A percentile compares a stretch with the other conserved stretches of the same genome.
These are phyloP conservation scores for Syngnathus acus DNA, from an alignment of 2,797 vertebrate genomes.

Conservation along the genomic window DNA sequence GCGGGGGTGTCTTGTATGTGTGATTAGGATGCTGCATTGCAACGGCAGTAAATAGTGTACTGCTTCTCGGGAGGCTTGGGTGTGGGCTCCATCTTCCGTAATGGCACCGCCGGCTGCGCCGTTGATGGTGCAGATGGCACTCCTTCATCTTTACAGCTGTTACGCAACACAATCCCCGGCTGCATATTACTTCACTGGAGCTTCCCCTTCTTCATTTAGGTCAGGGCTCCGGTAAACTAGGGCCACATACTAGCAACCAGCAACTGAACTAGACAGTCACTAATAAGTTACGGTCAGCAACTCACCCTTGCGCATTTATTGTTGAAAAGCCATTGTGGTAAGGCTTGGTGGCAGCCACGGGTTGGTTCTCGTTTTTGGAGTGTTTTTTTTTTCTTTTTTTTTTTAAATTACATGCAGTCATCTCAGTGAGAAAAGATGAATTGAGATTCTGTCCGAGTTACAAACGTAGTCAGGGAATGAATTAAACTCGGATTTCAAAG, in stretches of 20 bases:
- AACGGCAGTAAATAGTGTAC: not conserved
- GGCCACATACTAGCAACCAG: not conserved
- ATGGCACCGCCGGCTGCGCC: constrained; percentile 28
- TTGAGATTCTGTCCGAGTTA: too few species aligned
- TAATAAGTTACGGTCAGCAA: too few species aligned
- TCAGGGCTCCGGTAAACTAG: not conserved
- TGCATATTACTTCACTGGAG: not conserved
- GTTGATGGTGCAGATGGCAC: constrained; percentile 34
- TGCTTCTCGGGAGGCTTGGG: not conserved
- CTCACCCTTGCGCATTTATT: too few species aligned
- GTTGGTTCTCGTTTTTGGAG: too few species aligned
- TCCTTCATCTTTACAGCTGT: constrained; percentile 55
- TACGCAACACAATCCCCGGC: constrained; percentile 50
- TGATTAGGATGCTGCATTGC: not conserved
- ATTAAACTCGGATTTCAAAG: too few species aligned
- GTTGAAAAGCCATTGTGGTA: too few species aligned
- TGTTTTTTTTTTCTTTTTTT: too few species aligned
- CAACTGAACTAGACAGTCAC: too few species aligned
- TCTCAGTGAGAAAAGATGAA: too few species aligned
- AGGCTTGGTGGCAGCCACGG: too few species aligned
- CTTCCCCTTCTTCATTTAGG: not conserved
- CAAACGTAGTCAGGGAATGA: too few species aligned
- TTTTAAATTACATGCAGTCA: too few species aligned
- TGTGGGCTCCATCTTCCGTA: constrained; percentile 19
- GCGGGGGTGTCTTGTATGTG: not conserved